A percentile compares a stretch with the other conserved stretches of the same genome.
These are phyloP conservation scores for Ambastaia sidthimunki DNA, from an alignment of 2,797 vertebrate genomes.

Conservation along the genomic window DNA sequence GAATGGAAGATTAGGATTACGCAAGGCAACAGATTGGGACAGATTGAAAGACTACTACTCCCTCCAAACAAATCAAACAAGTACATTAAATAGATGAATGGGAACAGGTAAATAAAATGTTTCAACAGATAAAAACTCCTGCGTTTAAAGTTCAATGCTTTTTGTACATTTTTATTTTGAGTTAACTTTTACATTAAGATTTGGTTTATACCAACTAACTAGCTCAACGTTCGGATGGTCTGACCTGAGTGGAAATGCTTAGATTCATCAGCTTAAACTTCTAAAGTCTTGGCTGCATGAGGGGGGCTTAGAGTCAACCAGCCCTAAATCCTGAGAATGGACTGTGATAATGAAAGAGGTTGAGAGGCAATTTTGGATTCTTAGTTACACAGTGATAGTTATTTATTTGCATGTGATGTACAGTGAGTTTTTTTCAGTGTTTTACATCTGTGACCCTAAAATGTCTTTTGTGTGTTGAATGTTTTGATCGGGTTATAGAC, in stretches of 20 bases:
- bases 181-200: neutral
- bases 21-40: slow-evolving; percentile 39
- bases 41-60: slow-evolving; percentile 2
- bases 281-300: slow-evolving; percentile 8
- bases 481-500: neutral
- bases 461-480: no score
- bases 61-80: neutral
- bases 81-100: slow-evolving; percentile 34
- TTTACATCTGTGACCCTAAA: no score
- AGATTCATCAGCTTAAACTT: slow-evolving; percentile 23
- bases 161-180: neutral
- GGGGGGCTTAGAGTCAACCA: slow-evolving; percentile 17
- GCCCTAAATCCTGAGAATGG: slow-evolving; percentile 14
- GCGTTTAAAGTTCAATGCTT: neutral
- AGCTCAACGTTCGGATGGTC: neutral
- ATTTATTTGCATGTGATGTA: neutral
- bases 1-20: slow-evolving; percentile 49
- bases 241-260: slow-evolving; percentile 18
- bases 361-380: neutral
- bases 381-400: neutral
- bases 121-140: neutral
- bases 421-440: neutral
- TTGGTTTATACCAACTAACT: neutral
- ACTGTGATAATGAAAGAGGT: slow-evolving; percentile 10
- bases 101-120: slow-evolving; percentile 9